Evolutionary conservation across 2,113 vertebrate genomes (phyloP), one percentile per base, ranked within the genome.

Genomic region (Trogon melanurus): DNA sequence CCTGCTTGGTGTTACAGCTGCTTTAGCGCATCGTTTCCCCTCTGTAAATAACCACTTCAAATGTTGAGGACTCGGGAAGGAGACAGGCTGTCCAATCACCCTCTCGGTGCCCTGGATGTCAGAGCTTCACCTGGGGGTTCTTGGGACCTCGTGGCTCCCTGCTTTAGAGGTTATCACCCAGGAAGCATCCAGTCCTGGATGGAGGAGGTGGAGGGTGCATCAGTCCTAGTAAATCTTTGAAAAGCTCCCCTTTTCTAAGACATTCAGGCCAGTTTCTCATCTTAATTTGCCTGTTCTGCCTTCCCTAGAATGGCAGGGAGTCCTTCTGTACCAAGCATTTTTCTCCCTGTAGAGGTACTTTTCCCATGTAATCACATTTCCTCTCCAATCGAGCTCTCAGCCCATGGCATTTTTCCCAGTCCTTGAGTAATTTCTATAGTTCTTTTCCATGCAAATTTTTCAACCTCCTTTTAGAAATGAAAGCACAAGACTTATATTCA

Each of bases 31-130:
- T 54, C 14, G 1, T 48, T 57, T 20, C 30, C 30, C 20, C 45
- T 14, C 16, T 32, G 19, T 25, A 38, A 45, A 34, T 15, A 23
- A 30, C 16, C 7, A 4, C 44, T 14, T 15, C 32, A 30, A 17
- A 26, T 5, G 3, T 9, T 27, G 66, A 57, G 50, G n/a, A 2
- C 19, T 60, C 1, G 0, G 81, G n/a, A 41, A 41, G 47, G 29
- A 41, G 11, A 29, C 16, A n/a, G 13, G 5, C 23, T 29, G 18
- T 23, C 34, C 34, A 7, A 20, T 45, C 15, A 9, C 8, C 18
- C 12, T 51, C 36, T 23, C 1, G 1, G 36, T 38, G 23, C 23
- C 36, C 74, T 48, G 48, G 17, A 2, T 5, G 20, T 13, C 32
- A 10, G n/a, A n/a, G 23, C 16, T 72, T 71, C 45, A 27, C 45